Percentiles rank a stretch among this genome's conserved stretches.
Evolutionary conservation across 2,888 invertebrate species (phyloP).

Genomic region (Biston stratarius): DNA sequence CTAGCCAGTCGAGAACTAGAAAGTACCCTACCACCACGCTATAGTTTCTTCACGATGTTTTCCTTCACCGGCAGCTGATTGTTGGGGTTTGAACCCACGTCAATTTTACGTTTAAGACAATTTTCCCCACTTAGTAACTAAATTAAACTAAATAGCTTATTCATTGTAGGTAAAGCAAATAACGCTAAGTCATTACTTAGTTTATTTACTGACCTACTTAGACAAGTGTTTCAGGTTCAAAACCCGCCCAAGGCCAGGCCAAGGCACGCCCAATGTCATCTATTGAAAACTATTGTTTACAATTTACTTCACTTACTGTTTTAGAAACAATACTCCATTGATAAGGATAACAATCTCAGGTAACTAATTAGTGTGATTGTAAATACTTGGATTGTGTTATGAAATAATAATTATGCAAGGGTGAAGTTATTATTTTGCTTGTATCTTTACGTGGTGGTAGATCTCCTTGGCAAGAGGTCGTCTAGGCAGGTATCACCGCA

Average conservation of each 20-base stretch:
- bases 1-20: no score
- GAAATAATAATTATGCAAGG: not conserved
- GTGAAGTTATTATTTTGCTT: not conserved
- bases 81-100: no score
- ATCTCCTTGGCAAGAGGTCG: no score
- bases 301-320: conserved; percentile 42
- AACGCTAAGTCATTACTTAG: not conserved
- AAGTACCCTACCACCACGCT: no score
- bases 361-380: conserved; percentile 19
- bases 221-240: conserved; percentile 33
- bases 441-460: no score
- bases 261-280: conserved; percentile 39
- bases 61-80: no score
- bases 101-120: no score
- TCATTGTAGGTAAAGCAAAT: not conserved
- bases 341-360: conserved; percentile 31
- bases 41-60: no score
- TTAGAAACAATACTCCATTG: conserved; percentile 33
- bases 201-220: conserved; percentile 19
- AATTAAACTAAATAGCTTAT: no score
- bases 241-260: conserved; percentile 39
- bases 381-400: conserved; percentile 7
- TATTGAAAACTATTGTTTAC: conserved; percentile 38
- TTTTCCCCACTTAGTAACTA: no score
- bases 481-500: no score